Conservation (phyloP, 2,888 invertebrate genomes). For the Lasioglossum morio region DNA sequence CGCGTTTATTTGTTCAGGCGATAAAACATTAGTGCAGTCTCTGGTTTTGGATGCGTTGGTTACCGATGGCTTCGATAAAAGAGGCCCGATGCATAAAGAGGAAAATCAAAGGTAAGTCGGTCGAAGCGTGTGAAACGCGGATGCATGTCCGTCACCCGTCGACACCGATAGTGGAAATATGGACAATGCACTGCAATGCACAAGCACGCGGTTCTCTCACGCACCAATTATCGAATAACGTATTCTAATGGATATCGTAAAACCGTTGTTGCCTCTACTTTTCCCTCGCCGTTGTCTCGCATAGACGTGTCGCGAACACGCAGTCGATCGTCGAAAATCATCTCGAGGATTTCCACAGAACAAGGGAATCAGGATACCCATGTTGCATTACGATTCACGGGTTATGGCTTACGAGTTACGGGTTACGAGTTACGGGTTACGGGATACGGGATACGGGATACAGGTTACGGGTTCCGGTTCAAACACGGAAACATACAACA, state of each 20-base stretch:
- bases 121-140: constrained; percentile 27
- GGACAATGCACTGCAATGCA: constrained; percentile 64
- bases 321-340: constrained; percentile 8
- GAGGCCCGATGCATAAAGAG: constrained; percentile 85
- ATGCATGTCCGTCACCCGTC: constrained; percentile 61
- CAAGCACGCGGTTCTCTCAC: constrained; percentile 61
- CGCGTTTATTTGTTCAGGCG: constrained; percentile 87
- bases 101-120: constrained; percentile 88
- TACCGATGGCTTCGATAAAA: constrained; percentile 92
- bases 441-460: neutral
- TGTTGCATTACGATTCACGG: neutral
- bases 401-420: neutral
- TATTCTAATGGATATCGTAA: constrained; percentile 32
- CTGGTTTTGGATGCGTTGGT: constrained; percentile 96
- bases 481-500: neutral
- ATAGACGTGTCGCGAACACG: constrained; percentile 58
- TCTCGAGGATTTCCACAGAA: neutral
- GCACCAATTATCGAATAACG: constrained; percentile 55
- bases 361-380: neutral
- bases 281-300: constrained; percentile 54
- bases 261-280: constrained; percentile 37
- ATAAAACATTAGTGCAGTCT: constrained; percentile 95
- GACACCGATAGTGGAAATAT: constrained; percentile 38
- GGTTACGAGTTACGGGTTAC: neutral
- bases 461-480: neutral